Base-by-base conservation (phyloP, 2,888 invertebrate species). In the Troides oblongomaculatus region DNA sequence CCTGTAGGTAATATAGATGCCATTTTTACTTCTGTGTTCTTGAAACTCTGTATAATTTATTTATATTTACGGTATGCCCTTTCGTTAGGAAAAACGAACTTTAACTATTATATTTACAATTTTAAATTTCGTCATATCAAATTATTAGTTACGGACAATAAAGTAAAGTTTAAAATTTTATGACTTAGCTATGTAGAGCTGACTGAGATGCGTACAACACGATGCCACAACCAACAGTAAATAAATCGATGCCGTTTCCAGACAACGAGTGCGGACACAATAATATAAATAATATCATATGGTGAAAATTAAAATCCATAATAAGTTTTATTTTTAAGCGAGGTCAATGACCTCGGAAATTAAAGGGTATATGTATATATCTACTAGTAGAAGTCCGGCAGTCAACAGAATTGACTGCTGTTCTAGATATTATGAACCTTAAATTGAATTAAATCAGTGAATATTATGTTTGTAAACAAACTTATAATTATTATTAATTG, bases 171-270 rank as follows among this genome's bases (percentile, higher is more conserved):
- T 18, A 53, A n/a, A n/a, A 12, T 8, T 18, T n/a, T n/a, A n/a
- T 53, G 50, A 14, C 18, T 53, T n/a, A 53, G 8, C 6, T 53
- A n/a, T 53, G 8, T n/a, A 53, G 53, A n/a, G 53, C 53, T 5
- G 53, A 58, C 57, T 12, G 18, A 53, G 57, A 23, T 58, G 58
- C 60, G 57, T 69, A 36, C 30, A 58, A 66, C 66, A 65, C 71
- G 71, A 70, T 71, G 71, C 71, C 66, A 68, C 67, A 57, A 64
- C 64, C 62, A 69, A 67, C 56, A 77, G 72, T 78, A 71, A 74
- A 78, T 77, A 85, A 89, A 90, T 90, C 91, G 82, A 90, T 90
- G 75, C 73, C 79, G 92, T 91, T 83, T 84, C 92, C 76, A 84
- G 89, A 91, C 92, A 87, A 92, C 90, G 83, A 76, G 23, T 18